Conservation (phyloP, 1,140 invertebrate species). For the Rhagoletis pomonella region DNA sequence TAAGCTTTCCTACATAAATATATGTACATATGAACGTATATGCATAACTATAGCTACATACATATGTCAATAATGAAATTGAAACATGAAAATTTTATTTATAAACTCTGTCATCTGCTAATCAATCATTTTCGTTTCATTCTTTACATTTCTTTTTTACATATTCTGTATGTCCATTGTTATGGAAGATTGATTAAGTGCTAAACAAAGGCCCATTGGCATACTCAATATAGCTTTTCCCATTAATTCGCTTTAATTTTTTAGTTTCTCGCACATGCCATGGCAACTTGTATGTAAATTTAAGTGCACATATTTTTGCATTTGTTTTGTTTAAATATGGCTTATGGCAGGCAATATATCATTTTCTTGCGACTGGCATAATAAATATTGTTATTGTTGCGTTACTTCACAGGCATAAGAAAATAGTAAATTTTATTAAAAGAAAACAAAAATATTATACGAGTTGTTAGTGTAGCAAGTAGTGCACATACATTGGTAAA, state of each 20-base stretch:
- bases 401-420: not conserved
- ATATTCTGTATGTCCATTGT: not conserved
- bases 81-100: too few species aligned
- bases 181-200: not conserved
- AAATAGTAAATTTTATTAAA: conserved; percentile 7
- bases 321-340: not conserved
- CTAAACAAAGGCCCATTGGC: not conserved
- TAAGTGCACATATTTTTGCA: not conserved
- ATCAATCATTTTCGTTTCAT: too few species aligned
- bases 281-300: not conserved
- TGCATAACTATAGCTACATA: too few species aligned
- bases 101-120: too few species aligned
- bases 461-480: not conserved
- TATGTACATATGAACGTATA: too few species aligned
- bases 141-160: too few species aligned
- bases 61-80: too few species aligned
- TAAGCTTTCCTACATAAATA: too few species aligned
- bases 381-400: not conserved
- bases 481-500: too few species aligned
- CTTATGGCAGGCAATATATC: not conserved
- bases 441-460: not conserved
- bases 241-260: not conserved
- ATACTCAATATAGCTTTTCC: not conserved
- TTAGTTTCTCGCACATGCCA: not conserved
- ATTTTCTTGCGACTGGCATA: too few species aligned